Conservation (phyloP, 2,113 vertebrate species). For the Dicentrarchus labrax region DNA sequence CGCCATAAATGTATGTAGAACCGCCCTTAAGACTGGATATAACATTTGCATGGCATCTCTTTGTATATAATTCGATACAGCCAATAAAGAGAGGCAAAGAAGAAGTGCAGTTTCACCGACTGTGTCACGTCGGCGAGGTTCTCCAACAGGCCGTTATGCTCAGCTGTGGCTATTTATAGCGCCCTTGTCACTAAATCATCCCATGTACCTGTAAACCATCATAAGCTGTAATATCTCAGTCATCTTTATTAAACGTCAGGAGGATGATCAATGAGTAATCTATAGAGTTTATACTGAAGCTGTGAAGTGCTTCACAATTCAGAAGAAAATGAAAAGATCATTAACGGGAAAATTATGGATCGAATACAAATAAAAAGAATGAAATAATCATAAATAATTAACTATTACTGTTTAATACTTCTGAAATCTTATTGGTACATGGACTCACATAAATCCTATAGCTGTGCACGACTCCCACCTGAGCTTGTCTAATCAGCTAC, state of each 20-base stretch:
- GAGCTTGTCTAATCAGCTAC: neutral
- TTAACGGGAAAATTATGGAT: neutral
- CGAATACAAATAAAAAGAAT: neutral
- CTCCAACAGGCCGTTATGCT: neutral
- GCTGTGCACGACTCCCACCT: neutral
- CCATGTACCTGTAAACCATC: neutral
- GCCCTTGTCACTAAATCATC: neutral
- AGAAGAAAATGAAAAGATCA: neutral
- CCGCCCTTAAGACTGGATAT: neutral
- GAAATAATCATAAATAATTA: no score
- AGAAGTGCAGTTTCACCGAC: neutral
- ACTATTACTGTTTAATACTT: no score
- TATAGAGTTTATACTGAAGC: neutral
- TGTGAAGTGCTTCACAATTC: neutral
- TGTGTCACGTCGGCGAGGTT: neutral
- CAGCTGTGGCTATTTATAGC: neutral
- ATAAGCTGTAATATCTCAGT: neutral
- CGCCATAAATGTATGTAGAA: neutral
- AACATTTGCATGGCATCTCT: neutral
- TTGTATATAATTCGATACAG: neutral
- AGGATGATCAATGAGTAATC: neutral
- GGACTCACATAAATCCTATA: neutral
- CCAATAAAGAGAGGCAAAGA: neutral
- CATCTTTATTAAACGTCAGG: neutral
- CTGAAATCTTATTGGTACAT: no score